Evolutionary conservation across 2,113 vertebrate species (phyloP).

Genomic region (Archilochus colubris): DNA sequence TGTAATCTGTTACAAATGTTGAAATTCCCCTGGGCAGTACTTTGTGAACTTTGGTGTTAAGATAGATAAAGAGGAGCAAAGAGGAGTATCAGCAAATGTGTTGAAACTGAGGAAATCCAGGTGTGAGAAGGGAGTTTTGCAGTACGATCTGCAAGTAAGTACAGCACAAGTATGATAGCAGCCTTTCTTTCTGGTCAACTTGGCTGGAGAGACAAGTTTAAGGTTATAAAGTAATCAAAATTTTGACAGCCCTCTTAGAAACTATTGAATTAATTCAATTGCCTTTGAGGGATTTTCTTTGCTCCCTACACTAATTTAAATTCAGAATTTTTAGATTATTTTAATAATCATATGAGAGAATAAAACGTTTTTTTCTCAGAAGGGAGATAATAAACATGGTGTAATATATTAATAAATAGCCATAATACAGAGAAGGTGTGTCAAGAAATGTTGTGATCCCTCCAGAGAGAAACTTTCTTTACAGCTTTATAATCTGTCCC

Average conservation of each 20-base stretch:
- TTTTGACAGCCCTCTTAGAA: not conserved
- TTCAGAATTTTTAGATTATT: not conserved
- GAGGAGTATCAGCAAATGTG: not conserved
- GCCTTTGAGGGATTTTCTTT: not conserved
- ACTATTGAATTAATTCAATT: not conserved
- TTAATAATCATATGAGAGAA: not conserved
- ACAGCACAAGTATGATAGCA: not conserved
- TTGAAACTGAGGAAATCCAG: not conserved
- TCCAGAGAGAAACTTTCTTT: not conserved
- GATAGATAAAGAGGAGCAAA: not conserved
- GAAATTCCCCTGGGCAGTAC: not conserved
- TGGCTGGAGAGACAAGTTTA: not conserved
- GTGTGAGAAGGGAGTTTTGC: not conserved
- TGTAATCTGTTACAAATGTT: not conserved
- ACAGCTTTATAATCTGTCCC: not conserved
- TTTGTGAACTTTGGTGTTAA: not conserved
- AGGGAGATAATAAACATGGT: not conserved
- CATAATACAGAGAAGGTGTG: not conserved
- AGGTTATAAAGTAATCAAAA: not conserved
- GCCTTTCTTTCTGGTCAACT: not conserved
- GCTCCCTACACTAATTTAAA: not conserved
- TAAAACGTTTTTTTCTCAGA: not conserved
- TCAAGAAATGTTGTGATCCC: not conserved
- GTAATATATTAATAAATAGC: not conserved
- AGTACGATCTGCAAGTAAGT: not conserved